Evolutionary conservation across 2,888 invertebrate species (phyloP).

Genomic region (Bombylius major): DNA sequence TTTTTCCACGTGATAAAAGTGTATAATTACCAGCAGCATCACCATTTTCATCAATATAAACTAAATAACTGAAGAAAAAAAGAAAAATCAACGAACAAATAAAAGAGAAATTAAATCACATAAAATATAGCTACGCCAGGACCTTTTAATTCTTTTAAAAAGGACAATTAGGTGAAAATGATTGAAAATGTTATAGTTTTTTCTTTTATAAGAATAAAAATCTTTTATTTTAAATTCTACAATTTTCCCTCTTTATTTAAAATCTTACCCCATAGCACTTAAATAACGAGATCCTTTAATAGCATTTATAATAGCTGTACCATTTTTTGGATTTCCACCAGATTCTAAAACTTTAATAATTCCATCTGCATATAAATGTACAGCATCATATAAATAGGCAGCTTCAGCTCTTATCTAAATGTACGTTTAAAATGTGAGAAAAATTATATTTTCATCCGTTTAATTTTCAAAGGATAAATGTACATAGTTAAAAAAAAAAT

Average conservation of each 20-base stretch:
- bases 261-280: slow-evolving; percentile 70
- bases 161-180: not conserved
- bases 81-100: not conserved
- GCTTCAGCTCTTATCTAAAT: slow-evolving; percentile 72
- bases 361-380: slow-evolving; percentile 80
- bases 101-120: too few relatives aligned
- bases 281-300: slow-evolving; percentile 67
- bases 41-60: slow-evolving; percentile 84
- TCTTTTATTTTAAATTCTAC: too few relatives aligned
- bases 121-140: too few relatives aligned
- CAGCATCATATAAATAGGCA: slow-evolving; percentile 87
- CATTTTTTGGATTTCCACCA: slow-evolving; percentile 62
- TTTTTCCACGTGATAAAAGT: slow-evolving; percentile 48
- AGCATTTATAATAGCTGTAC: slow-evolving; percentile 63
- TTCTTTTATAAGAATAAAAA: not conserved
- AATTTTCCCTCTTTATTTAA: not conserved
- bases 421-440: not conserved
- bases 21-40: slow-evolving; percentile 93
- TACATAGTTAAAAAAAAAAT: not conserved
- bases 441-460: not conserved
- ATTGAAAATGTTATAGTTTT: not conserved
- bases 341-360: slow-evolving; percentile 54
- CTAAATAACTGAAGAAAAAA: slow-evolving; percentile 56
- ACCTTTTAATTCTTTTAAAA: not conserved
- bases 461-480: not conserved